Percentiles rank a stretch among this genome's conserved stretches.
These are phyloP conservation scores for Nebria ingens DNA, from an alignment of 1,140 invertebrate species.

Conservation along the genomic window DNA sequence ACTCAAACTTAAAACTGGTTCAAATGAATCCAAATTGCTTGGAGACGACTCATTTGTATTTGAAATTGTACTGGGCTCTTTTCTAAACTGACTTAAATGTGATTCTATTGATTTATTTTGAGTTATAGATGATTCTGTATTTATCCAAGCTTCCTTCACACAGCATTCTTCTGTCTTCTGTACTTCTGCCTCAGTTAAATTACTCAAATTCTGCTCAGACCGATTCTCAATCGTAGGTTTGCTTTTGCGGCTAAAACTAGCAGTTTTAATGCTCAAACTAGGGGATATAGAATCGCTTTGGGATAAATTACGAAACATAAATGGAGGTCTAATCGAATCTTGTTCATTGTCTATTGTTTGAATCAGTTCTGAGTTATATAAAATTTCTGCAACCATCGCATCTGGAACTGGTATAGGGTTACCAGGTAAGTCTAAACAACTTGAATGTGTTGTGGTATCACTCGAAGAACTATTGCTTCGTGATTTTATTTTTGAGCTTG, in stretches of 20 bases:
- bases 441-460: slow-evolving; percentile 37
- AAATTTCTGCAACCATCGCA: slow-evolving; percentile 37
- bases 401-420: slow-evolving; percentile 37
- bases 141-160: too few relatives aligned
- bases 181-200: too few relatives aligned
- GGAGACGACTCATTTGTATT: too few relatives aligned
- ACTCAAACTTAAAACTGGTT: too few relatives aligned
- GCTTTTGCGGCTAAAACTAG: slow-evolving; percentile 11
- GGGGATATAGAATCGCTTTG: slow-evolving; percentile 15
- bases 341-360: slow-evolving; percentile 16
- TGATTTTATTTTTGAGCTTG: background rate
- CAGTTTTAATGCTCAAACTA: background rate
- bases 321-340: slow-evolving; percentile 41
- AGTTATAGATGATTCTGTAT: too few relatives aligned
- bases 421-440: slow-evolving; percentile 40
- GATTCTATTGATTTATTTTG: too few relatives aligned
- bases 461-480: background rate
- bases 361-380: slow-evolving; percentile 33
- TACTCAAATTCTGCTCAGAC: background rate
- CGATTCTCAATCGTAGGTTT: slow-evolving; percentile 13
- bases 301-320: slow-evolving; percentile 41
- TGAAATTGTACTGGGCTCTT: too few relatives aligned
- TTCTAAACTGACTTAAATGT: too few relatives aligned
- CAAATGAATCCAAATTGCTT: too few relatives aligned
- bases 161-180: too few relatives aligned